Percentiles rank a stretch among this genome's conserved stretches.
phyloP scores from a whole-genome alignment of 2,797 vertebrate species.

The Amphiprion clarkii region DNA sequence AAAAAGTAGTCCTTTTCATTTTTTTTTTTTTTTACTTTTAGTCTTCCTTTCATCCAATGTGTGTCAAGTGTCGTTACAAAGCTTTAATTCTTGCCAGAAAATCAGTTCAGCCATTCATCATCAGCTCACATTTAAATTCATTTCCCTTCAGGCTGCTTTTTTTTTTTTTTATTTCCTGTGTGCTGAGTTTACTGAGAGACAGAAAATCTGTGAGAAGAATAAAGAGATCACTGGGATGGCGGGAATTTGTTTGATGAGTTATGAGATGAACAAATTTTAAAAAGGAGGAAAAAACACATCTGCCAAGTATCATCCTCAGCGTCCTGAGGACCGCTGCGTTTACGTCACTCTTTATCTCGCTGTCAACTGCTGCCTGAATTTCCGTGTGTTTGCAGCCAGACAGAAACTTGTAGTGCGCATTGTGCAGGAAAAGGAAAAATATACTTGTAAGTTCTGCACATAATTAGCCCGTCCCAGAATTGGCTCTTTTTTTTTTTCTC shows the following conservation, averaged over 20 bases:
- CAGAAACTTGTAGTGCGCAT: conserved; percentile 37
- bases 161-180: conserved; percentile 47
- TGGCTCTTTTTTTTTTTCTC: conserved; percentile 46
- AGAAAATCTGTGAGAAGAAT: conserved; percentile 70
- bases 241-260: conserved; percentile 83
- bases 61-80: conserved; percentile 84
- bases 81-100: conserved; percentile 82
- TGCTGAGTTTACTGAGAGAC: conserved; percentile 70
- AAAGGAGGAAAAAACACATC: conserved; percentile 61
- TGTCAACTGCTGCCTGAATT: conserved; percentile 49
- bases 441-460: conserved; percentile 70
- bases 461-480: conserved; percentile 77
- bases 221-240: conserved; percentile 76
- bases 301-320: conserved; percentile 72
- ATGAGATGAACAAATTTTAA: conserved; percentile 70
- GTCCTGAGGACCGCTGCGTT: conserved; percentile 64
- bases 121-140: conserved; percentile 82
- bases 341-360: conserved; percentile 71
- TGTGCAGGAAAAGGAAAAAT: conserved; percentile 55
- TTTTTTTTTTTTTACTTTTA: conserved; percentile 61
- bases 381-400: conserved; percentile 51
- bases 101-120: conserved; percentile 85
- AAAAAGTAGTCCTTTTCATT: conserved; percentile 70
- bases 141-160: conserved; percentile 81
- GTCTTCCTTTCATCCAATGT: conserved; percentile 81